These are phyloP conservation scores for Neodiprion fabricii DNA, from an alignment of 1,140 invertebrate species.

Conservation along the genomic window DNA sequence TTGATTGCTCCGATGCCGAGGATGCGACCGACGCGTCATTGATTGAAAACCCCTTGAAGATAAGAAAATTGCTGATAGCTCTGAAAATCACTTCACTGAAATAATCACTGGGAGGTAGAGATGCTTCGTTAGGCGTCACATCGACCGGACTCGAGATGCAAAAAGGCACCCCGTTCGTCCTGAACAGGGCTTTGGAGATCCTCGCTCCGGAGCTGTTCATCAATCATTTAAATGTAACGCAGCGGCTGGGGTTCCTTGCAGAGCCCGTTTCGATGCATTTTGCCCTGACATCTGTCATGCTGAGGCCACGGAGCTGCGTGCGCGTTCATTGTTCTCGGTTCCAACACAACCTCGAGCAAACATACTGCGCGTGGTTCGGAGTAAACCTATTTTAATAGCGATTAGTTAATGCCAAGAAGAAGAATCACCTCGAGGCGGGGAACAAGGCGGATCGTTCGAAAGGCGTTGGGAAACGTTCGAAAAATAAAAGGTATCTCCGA, in stretches of 20 bases:
- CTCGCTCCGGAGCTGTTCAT: conserved; percentile 54
- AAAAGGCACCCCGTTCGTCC: not conserved
- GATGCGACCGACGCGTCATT: too few relatives aligned
- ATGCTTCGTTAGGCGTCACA: too few relatives aligned
- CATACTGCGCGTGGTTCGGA: conserved; percentile 32
- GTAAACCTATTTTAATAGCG: conserved; percentile 37
- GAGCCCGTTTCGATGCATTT: conserved; percentile 44
- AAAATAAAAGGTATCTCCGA: too few relatives aligned
- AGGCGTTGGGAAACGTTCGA: too few relatives aligned
- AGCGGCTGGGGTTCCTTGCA: conserved; percentile 21
- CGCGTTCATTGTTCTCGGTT: conserved; percentile 31
- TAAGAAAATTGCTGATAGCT: too few relatives aligned
- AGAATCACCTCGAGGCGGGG: conserved; percentile 21
- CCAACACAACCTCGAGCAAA: conserved; percentile 25
- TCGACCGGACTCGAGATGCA: too few relatives aligned
- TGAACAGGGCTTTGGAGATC: conserved; percentile 26
- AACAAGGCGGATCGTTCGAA: not conserved
- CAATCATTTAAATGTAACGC: conserved; percentile 59
- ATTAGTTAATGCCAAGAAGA: conserved; percentile 39
- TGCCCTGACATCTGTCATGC: conserved; percentile 57
- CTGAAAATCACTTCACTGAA: too few relatives aligned
- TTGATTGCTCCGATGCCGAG: too few relatives aligned
- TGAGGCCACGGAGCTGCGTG: conserved; percentile 17
- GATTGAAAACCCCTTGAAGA: too few relatives aligned
- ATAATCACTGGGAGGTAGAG: too few relatives aligned